Evolutionary conservation across 2,888 invertebrate species (phyloP), one percentile per base, ranked within the genome.

Genomic region (Epirrhoe alternata): DNA sequence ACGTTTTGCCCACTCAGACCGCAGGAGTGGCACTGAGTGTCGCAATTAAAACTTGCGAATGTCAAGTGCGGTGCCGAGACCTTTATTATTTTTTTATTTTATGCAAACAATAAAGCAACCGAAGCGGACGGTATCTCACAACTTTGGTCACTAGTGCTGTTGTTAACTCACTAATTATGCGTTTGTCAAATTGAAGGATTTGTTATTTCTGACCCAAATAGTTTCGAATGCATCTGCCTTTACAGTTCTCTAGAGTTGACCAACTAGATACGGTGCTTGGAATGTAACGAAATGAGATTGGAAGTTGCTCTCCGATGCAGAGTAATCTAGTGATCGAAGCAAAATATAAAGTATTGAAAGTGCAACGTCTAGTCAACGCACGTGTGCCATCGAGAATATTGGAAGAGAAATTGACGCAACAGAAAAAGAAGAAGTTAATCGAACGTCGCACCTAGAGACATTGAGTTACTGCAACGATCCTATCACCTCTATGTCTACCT

Each of bases 1-100:
- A 80, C 84, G 84, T 75, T 74, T 77, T 77, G 81, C 81, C 86
- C 89, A 85, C 89, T 86, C 80, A 81, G 80, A 84, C 87, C 89
- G 83, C 89, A 80, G 74, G 81, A 85, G 86, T 77, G 82, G 79
- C 79, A 82, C 85, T 80, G 85, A 90, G 91, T 86, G 88, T 83
- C 84, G 91, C 92, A 92, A 92, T 92, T 92, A 92, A 91, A 92
- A 92, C 88, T 92, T 91, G 88, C 90, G 87, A 91, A 92, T 92
- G 92, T 92, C 91, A 90, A 92, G 90, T 83, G 84, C 79, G 79
- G 77, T 81, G 78, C 60, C 80, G 77, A 75, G 77, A 79, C 78
- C 80, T 85, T 87, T 86, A 79, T 82, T 86, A 84, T 88, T 87
- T 87, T 86, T 89, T 86, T 85, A 86, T 86, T 87, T 82, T 83